A percentile compares a stretch with the other conserved stretches of the same genome.
phyloP scores from a whole-genome alignment of 2,113 vertebrate genomes.

The Callochromis pleurospilus region DNA sequence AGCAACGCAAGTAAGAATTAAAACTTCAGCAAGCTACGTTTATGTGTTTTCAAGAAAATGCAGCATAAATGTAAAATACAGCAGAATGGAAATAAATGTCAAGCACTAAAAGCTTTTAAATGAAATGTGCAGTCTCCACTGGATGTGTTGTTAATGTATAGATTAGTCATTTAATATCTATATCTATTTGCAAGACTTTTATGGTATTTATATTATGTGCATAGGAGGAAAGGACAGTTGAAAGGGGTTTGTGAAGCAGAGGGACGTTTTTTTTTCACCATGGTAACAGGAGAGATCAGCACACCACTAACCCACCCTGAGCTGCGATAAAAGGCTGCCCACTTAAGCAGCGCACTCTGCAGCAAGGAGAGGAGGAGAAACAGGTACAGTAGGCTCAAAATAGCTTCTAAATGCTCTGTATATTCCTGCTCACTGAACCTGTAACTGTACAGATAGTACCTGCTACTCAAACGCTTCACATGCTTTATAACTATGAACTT shows the following conservation, averaged over 20 bases:
- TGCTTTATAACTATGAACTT: not conserved
- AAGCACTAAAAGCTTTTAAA: not conserved
- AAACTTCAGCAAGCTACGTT: not conserved
- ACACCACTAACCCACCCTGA: not conserved
- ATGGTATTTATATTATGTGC: not conserved
- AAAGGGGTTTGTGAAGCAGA: not conserved
- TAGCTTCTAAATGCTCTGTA: not conserved
- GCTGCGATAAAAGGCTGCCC: not conserved
- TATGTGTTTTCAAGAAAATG: not conserved
- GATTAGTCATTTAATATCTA: not conserved
- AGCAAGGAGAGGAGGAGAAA: not conserved
- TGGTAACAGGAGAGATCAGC: not conserved
- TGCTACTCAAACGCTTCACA: not conserved
- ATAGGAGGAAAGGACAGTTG: not conserved
- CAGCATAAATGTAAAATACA: not conserved
- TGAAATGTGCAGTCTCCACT: not conserved
- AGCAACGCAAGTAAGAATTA: not conserved
- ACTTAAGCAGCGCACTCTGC: not conserved
- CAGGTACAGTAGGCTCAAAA: not conserved
- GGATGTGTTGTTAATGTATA: accelerated
- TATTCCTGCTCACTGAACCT: not conserved
- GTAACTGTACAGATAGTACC: not conserved
- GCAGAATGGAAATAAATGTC: not conserved
- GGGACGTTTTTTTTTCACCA: not conserved
- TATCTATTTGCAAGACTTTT: not conserved